Evolutionary conservation across 2,113 vertebrate species (phyloP).

Genomic region (Cryptotis parvus): DNA sequence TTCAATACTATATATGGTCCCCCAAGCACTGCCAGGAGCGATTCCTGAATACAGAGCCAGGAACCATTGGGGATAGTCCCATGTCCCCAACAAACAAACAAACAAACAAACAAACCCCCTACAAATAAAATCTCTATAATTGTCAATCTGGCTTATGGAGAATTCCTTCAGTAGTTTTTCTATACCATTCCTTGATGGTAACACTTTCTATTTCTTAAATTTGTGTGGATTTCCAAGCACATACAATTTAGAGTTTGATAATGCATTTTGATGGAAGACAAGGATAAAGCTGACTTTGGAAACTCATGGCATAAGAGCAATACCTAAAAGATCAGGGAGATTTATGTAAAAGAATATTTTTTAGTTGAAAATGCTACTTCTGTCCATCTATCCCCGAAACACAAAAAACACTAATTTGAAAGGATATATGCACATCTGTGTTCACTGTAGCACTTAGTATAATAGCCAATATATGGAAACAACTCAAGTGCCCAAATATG

Average conservation of each 20-base stretch:
- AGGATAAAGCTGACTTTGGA: not conserved
- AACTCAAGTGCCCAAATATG: too few species aligned
- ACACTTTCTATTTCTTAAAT: not conserved
- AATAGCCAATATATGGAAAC: too few species aligned
- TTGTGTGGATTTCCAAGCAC: constrained; percentile 26
- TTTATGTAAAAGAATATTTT: not conserved
- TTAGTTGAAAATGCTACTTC: not conserved
- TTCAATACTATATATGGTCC: too few species aligned
- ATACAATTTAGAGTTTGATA: not conserved
- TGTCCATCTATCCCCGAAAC: too few species aligned
- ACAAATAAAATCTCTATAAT: not conserved
- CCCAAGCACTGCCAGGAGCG: too few species aligned
- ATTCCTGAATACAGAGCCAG: too few species aligned
- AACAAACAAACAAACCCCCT: too few species aligned
- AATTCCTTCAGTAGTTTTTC: not conserved
- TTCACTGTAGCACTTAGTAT: too few species aligned
- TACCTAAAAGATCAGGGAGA: not conserved
- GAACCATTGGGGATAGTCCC: too few species aligned
- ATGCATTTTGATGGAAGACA: not conserved
- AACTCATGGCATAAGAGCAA: not conserved
- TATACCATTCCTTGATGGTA: not conserved
- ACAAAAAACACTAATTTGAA: too few species aligned
- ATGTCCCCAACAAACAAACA: too few species aligned
- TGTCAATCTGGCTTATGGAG: not conserved
- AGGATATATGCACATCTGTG: too few species aligned